These are phyloP conservation scores for Petroica traversi DNA, from an alignment of 2,113 vertebrate genomes.

Conservation along the genomic window DNA sequence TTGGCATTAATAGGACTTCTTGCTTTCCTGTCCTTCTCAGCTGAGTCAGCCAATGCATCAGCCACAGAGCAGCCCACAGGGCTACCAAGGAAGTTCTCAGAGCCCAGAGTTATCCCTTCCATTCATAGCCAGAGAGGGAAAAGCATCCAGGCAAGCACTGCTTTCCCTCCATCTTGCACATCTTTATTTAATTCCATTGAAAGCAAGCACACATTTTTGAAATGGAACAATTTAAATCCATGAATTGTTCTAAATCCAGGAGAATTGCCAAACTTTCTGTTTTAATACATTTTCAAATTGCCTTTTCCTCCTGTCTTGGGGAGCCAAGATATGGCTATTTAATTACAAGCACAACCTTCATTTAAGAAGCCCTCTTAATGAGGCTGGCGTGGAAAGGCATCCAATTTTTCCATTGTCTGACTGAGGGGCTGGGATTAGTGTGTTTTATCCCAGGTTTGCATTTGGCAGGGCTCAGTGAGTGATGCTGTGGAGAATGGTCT, in stretches of 20 bases:
- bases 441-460: neutral
- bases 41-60: neutral
- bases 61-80: neutral
- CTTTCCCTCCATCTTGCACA: slow-evolving; percentile 12
- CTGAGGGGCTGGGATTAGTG: neutral
- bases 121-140: neutral
- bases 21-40: neutral
- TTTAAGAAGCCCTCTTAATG: slow-evolving; percentile 4
- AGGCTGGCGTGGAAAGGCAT: neutral
- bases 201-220: slow-evolving; percentile 43
- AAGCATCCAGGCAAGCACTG: neutral
- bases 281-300: slow-evolving; percentile 66
- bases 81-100: neutral
- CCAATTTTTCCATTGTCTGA: slow-evolving; percentile 42
- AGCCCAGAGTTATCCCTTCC: neutral
- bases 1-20: neutral
- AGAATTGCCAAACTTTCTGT: slow-evolving; percentile 51
- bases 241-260: slow-evolving; percentile 61
- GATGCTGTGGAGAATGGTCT: neutral
- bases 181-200: slow-evolving; percentile 69
- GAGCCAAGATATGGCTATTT: slow-evolving; percentile 54
- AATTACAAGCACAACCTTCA: slow-evolving; percentile 42
- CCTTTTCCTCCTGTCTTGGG: slow-evolving; percentile 43
- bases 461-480: neutral
- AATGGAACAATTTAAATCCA: slow-evolving; percentile 49